These are phyloP conservation scores for Vanessa tameamea DNA, from an alignment of 1,140 invertebrate genomes.

Conservation along the genomic window DNA sequence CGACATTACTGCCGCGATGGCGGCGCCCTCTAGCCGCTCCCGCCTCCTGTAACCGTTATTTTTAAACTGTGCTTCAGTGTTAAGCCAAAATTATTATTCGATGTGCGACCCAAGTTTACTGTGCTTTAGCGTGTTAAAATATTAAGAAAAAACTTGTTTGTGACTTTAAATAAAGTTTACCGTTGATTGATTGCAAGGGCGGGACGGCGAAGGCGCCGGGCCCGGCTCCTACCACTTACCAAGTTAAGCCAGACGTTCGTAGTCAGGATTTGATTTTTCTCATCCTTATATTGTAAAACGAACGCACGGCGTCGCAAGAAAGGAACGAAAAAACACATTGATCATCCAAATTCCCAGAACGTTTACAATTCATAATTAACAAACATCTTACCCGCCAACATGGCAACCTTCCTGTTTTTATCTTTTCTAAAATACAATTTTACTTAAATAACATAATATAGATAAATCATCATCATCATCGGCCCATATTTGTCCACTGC, in stretches of 20 bases:
- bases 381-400: constrained; percentile 3
- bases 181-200: constrained; percentile 59
- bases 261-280: constrained; percentile 95
- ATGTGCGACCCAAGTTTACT: constrained; percentile 47
- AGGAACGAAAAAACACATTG: constrained; percentile 75
- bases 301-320: constrained; percentile 75
- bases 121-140: constrained; percentile 44
- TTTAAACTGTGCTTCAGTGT: constrained; percentile 42
- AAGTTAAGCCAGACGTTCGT: constrained; percentile 98
- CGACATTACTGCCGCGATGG: constrained; percentile 70
- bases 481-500: too few relatives aligned
- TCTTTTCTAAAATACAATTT: not conserved
- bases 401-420: not conserved
- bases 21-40: constrained; percentile 62
- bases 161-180: constrained; percentile 41
- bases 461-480: too few relatives aligned
- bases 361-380: not conserved
- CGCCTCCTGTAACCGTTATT: constrained; percentile 62
- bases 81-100: not conserved
- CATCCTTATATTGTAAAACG: constrained; percentile 83
- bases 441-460: not conserved
- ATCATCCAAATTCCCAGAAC: constrained; percentile 42
- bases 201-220: constrained; percentile 66
- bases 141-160: constrained; percentile 38
- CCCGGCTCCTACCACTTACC: constrained; percentile 91